phyloP scores from a whole-genome alignment of 2,888 invertebrate species.

The Chamaedrilus cognettii region DNA sequence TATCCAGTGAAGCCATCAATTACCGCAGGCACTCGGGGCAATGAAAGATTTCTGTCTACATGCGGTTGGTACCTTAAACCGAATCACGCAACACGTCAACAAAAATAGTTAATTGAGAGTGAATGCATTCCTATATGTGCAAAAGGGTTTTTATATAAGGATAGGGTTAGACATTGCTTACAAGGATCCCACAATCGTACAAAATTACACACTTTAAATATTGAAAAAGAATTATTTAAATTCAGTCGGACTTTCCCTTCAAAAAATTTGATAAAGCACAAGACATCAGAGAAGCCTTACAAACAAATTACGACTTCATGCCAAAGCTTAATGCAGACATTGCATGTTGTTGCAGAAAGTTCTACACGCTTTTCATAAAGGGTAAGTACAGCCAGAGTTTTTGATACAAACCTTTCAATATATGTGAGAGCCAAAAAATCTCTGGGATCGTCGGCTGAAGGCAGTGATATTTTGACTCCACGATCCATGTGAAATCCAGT shows the following conservation, averaged over 20 bases:
- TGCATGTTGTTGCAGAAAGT: too few species aligned
- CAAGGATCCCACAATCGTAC: neutral
- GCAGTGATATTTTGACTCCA: conserved; percentile 16
- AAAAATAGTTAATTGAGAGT: neutral
- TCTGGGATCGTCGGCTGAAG: conserved; percentile 17
- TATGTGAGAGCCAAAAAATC: conserved; percentile 14
- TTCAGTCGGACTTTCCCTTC: too few species aligned
- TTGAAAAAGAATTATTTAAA: neutral
- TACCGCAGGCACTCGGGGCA: conserved; percentile 23
- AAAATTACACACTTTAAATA: neutral
- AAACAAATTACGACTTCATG: neutral
- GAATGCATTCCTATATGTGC: too few species aligned
- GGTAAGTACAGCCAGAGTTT: too few species aligned
- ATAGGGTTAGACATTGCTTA: neutral
- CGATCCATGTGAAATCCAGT: conserved; percentile 15
- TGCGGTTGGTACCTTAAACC: conserved; percentile 27
- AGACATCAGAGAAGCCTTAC: neutral
- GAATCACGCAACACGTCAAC: neutral
- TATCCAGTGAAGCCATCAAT: conserved; percentile 23
- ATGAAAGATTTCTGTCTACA: conserved; percentile 16
- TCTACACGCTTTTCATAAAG: too few species aligned
- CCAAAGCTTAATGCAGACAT: neutral
- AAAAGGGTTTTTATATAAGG: neutral
- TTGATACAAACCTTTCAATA: conserved; percentile 10
- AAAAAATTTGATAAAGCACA: neutral